Evolutionary conservation across 1,140 invertebrate genomes (phyloP).

Genomic region (Tribolium madens): DNA sequence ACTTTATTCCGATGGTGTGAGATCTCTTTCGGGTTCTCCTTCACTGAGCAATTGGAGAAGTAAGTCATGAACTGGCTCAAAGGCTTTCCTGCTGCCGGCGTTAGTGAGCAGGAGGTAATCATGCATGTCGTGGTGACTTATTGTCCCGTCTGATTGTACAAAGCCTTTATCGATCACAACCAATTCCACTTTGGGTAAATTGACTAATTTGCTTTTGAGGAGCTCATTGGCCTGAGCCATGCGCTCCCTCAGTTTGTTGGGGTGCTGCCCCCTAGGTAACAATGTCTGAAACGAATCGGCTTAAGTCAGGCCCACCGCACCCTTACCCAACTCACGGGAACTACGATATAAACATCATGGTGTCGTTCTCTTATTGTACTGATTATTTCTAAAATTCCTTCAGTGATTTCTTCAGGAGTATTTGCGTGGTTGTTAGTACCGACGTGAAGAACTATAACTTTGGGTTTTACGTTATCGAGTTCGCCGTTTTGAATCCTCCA

Average conservation of each 20-base stretch:
- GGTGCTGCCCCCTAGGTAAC: constrained; percentile 85
- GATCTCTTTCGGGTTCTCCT: constrained; percentile 78
- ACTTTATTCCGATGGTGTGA: constrained; percentile 75
- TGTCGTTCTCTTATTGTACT: constrained; percentile 80
- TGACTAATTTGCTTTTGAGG: constrained; percentile 73
- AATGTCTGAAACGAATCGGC: constrained; percentile 76
- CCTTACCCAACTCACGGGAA: constrained; percentile 77
- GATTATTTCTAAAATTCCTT: constrained; percentile 84
- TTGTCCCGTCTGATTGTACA: constrained; percentile 81
- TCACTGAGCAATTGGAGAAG: constrained; percentile 81
- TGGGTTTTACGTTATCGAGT: constrained; percentile 87
- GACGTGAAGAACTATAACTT: constrained; percentile 84
- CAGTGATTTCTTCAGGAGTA: constrained; percentile 81
- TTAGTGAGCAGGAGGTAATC: constrained; percentile 90
- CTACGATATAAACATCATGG: constrained; percentile 81
- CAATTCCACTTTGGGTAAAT: constrained; percentile 75
- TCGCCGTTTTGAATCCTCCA: constrained; percentile 92
- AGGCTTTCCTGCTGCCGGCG: constrained; percentile 84
- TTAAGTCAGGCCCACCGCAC: background rate
- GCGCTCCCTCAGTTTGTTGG: constrained; percentile 83
- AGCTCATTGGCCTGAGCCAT: constrained; percentile 80
- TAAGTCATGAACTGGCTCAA: constrained; percentile 84
- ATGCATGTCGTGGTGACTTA: constrained; percentile 89
- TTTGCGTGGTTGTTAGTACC: constrained; percentile 89
- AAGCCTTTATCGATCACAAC: constrained; percentile 81